Base-by-base conservation (phyloP, 92 coral and sea anemone species). In the Palythoa heliodiscus region DNA sequence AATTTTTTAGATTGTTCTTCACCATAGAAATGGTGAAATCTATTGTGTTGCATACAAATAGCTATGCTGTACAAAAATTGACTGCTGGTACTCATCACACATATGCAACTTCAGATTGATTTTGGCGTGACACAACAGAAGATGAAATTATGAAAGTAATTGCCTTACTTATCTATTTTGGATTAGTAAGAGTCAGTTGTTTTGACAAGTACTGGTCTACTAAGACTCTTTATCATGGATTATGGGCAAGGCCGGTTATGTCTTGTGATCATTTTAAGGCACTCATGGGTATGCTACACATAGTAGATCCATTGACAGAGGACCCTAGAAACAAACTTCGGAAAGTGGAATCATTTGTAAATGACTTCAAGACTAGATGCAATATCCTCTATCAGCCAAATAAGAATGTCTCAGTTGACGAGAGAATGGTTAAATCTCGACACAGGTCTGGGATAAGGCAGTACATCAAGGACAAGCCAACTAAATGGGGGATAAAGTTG, bases 291-390 rank as follows among this genome's bases (percentile, higher is more conserved):
- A 73, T 91, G 38, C 48, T 93, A 68, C 96, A 93, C 71, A 90
- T 90, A 48, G 93, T 90, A 9, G 96, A 93, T 82, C 93, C 96
- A 19, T 66, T 77, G n/a, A 83, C 80, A 5, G 96, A 90, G 87
- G 74, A 22, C 55, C 84, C 71, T 7, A 84, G 87, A 17, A 47
- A 89, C 72, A 93, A 93, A 72, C 53, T 93, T 19, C 86, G 88
- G 0, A 89, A 93, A 71, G 91, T 91, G 25, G 82, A 85, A 9
- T 75, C 86, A 7, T 89, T 91, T 25, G 48, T 93, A 2, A 35
- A 86, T 19, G 48, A 83, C 57, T 91, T 93, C 88, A 93, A 91
- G 50, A 38, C 23, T 17, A 66, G 81, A 58, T 93, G 97, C 83
- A 38, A 39, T 40, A 58, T 20, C 3, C 72, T 93, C 52, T 93